Evolutionary conservation across 2,888 invertebrate species (phyloP), one percentile per base, ranked within the genome.

Genomic region (Melolontha melolontha): DNA sequence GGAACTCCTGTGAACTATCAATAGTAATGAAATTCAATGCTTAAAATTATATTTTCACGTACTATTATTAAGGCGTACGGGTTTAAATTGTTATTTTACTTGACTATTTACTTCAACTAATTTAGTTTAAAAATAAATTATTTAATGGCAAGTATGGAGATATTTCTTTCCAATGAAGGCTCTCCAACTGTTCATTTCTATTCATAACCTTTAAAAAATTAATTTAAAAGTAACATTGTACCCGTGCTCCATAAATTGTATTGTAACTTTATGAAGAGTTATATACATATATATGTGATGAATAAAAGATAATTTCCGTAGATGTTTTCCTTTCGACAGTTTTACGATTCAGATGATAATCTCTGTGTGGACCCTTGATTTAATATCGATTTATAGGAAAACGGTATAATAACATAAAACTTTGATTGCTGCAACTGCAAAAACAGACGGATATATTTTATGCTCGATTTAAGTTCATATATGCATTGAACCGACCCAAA

Each of bases 261-360:
- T 41, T 57, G 34, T 6, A 34, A 34, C 34, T 42, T 57, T 57
- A 57, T 57, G 55, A 42, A 22, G 55, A 55, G 40, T 40, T 54
- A 57, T 42, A 57, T 42, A 42, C 6, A 27, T 22, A 6, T 34
- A 34, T 2, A 22, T 22, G 22, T 27, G 41, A 42, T 57, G 55
- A 41, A 57, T 42, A 42, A 57, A 57, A 57, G 55, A 57, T 57
- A 17, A 41, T 52, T n/a, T 17, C 40, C 27, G 41, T 49, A 47
- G 65, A 47, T 65, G 39, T 65, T 65, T 65, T 42, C 17, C 34
- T 65, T 65, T 16, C 27, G 42, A 34, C 22, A 47, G 17, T 44
- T 65, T 65, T 65, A 65, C 65, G 55, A 44, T 6, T 29, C 29
- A 12, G 65, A 55, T 47, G 52, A 34, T 55, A 64, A 63, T 63